Conservation (phyloP, 2,113 vertebrate genomes). For the pig (Sus scrofa) region DNA sequence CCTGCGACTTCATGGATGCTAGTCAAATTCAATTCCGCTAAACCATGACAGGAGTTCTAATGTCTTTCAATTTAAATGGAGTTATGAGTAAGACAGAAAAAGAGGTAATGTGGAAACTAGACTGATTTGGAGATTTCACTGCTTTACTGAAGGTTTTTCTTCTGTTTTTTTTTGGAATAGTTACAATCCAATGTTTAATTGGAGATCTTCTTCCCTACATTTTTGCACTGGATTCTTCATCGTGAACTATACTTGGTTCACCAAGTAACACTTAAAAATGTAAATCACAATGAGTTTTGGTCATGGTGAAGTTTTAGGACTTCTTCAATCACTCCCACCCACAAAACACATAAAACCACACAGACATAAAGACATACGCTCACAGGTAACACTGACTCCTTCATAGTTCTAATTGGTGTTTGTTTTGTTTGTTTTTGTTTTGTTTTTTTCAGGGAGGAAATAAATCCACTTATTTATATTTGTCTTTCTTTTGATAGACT, state of each 20-base stretch:
- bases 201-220: neutral
- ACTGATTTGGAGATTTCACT: slow-evolving; percentile 15
- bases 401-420: neutral
- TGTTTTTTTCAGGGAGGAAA: neutral
- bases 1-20: too few relatives aligned
- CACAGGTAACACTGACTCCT: neutral
- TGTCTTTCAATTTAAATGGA: neutral
- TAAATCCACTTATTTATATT: neutral
- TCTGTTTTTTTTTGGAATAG: neutral
- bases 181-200: neutral
- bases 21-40: too few relatives aligned
- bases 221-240: neutral
- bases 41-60: neutral
- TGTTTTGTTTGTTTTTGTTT: neutral
- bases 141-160: neutral
- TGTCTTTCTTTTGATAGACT: neutral
- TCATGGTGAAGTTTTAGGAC: neutral
- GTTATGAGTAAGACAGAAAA: neutral
- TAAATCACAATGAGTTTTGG: neutral
- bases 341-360: neutral
- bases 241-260: neutral
- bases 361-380: neutral
- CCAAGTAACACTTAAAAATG: neutral
- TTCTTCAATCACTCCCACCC: neutral
- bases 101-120: neutral